phyloP scores from a whole-genome alignment of 2,888 invertebrate species.

The Zygothrica quintamaculata region DNA sequence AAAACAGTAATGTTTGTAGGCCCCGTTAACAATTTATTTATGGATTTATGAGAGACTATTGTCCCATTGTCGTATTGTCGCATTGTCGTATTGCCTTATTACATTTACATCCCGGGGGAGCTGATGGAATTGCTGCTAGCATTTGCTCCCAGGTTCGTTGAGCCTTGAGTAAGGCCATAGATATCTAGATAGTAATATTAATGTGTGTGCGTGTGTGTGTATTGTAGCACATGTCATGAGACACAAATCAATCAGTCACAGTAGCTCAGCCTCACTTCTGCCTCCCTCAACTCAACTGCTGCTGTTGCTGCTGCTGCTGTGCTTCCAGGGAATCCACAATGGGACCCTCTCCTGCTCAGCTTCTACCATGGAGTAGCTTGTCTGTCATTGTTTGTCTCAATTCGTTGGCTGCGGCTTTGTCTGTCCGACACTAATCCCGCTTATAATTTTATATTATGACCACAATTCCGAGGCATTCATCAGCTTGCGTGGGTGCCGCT shows the following conservation, averaged over 20 bases:
- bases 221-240: constrained; percentile 21
- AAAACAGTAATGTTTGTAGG: constrained; percentile 19
- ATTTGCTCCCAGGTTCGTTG: constrained; percentile 30
- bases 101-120: constrained; percentile 49
- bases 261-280: too few species aligned
- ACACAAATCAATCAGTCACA: constrained; percentile 80
- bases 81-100: too few species aligned
- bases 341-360: constrained; percentile 11
- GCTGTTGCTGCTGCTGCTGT: constrained; percentile 8
- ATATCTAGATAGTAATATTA: neutral
- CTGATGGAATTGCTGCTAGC: constrained; percentile 22
- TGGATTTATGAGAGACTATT: constrained; percentile 39
- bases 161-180: constrained; percentile 46
- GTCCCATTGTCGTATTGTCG: too few species aligned
- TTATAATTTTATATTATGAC: constrained; percentile 73
- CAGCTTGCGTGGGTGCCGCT: constrained; percentile 52
- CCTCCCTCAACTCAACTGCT: too few species aligned
- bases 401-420: constrained; percentile 60
- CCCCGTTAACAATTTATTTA: constrained; percentile 52
- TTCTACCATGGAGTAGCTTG: constrained; percentile 5
- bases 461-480: constrained; percentile 15
- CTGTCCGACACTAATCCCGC: constrained; percentile 76
- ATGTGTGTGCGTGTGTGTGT: neutral
- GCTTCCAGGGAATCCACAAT: constrained; percentile 64
- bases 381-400: constrained; percentile 79